Base-by-base conservation (phyloP, 2,797 vertebrate genomes). In the Gobio occitaniae region DNA sequence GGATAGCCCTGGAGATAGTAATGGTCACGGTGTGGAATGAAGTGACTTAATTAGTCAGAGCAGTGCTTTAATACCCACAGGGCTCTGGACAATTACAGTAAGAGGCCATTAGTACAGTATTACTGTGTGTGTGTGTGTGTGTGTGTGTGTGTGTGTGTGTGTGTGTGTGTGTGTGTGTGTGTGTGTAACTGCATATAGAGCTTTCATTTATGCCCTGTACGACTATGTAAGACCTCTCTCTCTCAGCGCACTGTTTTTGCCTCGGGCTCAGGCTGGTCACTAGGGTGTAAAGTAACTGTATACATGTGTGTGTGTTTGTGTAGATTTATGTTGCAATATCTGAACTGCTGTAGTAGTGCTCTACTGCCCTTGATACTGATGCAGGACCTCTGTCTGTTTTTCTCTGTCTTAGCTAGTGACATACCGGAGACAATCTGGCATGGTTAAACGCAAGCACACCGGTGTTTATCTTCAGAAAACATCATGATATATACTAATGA, bases 291-390 rank as follows among this genome's bases (percentile, higher is more conserved):
- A 72, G 15, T 61, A n/a, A 52, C 59, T 47, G 85, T 63, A 65
- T 85, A 47, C 61, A 38, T 76, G 80, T 63, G 66, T 86, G 74
- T 41, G 12, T 61, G 72, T 59, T 36, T 69, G 47, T 89, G 44
- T 78, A 71, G 54, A 83, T 90, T 89, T 91, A 76, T 93, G 91
- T 91, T 91, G 90, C 93, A 93, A 93, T 38, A 44, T 61, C 36
- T 59, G n/a, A 82, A 78, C 38, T 72, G 48, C 80, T 83, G 80
- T 78, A 86, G 38, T 38, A 63, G 44, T 86, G 72, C 52, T 63
- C 52, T n/a, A 36, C 41, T 78, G 75, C 66, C 54, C 66, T 78
- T 84, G 76, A 84, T 63, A 48, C 41, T 48, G 61, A 54, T 52
- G 38, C 25, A 10, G 29, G 80, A 76, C 10, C 15, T 12, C 41